A percentile compares a stretch with the other conserved stretches of the same genome.
These are phyloP conservation scores for Fulica atra DNA, from an alignment of 2,113 vertebrate species.

Conservation along the genomic window DNA sequence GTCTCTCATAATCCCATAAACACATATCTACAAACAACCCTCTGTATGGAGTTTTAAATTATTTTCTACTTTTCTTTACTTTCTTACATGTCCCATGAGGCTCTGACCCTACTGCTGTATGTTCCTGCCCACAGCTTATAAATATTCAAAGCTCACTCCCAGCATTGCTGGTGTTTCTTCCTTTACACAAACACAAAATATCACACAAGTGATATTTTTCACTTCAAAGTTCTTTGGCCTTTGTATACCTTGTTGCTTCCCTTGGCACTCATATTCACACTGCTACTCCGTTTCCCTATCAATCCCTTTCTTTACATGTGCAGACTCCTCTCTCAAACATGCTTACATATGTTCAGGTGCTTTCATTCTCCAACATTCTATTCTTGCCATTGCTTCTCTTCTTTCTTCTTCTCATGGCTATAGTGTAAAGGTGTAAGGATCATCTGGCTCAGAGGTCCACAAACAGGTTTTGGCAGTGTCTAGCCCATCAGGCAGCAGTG, in stretches of 20 bases:
- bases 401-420: not conserved
- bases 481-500: too few relatives aligned
- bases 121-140: not conserved
- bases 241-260: not conserved
- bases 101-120: not conserved
- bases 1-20: not conserved
- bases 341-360: not conserved
- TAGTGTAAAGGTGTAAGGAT: not conserved
- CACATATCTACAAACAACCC: not conserved
- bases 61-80: not conserved
- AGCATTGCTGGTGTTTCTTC: not conserved
- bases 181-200: not conserved
- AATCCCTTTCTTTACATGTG: not conserved
- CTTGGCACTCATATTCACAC: not conserved
- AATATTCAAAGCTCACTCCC: constrained; percentile 14
- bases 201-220: not conserved
- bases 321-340: not conserved
- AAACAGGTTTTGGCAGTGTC: too few relatives aligned
- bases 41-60: not conserved
- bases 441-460: too few relatives aligned
- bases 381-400: not conserved
- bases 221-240: not conserved
- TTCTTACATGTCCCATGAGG: not conserved
- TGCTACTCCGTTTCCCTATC: not conserved
- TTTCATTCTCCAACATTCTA: not conserved